Percentiles rank a stretch among this genome's conserved stretches.
Evolutionary conservation across 2,113 vertebrate genomes (phyloP).

Genomic region (Grus americana): DNA sequence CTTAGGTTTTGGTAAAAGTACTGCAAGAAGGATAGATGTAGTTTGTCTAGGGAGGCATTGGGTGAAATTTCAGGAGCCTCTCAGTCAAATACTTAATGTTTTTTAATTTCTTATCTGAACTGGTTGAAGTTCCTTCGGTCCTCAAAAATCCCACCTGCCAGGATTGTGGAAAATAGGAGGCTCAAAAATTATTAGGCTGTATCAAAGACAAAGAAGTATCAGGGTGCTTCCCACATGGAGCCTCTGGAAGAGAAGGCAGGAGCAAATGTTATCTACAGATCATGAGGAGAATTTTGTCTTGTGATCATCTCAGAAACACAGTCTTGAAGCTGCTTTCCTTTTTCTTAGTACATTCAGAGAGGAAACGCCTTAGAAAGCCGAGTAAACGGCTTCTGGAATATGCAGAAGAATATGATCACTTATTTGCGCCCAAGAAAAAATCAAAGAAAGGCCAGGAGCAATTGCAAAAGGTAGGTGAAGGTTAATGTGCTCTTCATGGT

Average conservation of each 20-base stretch:
- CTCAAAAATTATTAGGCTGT: background rate
- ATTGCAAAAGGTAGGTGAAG: slow-evolving; percentile 82
- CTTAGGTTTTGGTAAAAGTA: background rate
- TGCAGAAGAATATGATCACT: slow-evolving; percentile 92
- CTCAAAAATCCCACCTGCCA: background rate
- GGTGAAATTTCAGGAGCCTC: background rate
- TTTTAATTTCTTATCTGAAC: background rate
- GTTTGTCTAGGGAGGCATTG: background rate
- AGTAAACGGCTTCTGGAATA: slow-evolving; percentile 95
- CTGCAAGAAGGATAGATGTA: background rate
- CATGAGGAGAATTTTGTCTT: background rate
- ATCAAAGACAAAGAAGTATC: background rate
- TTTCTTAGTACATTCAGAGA: slow-evolving; percentile 76
- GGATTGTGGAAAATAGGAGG: background rate
- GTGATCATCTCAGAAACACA: background rate
- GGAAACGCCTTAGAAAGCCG: slow-evolving; percentile 93
- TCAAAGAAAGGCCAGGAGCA: slow-evolving; percentile 83
- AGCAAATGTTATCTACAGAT: background rate
- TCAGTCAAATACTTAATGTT: background rate
- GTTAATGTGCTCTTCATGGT: background rate
- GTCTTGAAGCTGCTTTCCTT: slow-evolving; percentile 53
- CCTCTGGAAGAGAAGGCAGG: background rate
- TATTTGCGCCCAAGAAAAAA: slow-evolving; percentile 93
- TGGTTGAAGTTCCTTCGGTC: background rate
- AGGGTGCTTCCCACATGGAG: background rate